Conservation (phyloP, 30 jellyfish, hydroid and myxozoan genomes). For the Euphysa ruthae region DNA sequence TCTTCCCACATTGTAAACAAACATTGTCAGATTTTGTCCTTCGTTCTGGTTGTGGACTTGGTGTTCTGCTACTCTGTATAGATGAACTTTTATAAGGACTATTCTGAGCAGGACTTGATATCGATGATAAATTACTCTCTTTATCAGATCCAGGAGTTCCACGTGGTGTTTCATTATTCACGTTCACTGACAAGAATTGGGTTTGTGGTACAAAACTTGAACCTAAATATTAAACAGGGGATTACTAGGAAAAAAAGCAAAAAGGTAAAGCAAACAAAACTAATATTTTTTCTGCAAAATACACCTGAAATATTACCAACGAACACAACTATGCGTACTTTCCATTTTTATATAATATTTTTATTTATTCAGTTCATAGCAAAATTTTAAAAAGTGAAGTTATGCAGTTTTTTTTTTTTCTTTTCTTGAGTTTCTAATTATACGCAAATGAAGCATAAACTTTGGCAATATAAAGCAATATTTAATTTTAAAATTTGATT, state of each 20-base stretch:
- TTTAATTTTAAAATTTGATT: no score
- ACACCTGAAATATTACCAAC: no score
- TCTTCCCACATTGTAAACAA: constrained; percentile 79
- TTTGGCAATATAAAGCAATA: no score
- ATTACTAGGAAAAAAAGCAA: background rate
- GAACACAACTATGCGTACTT: no score
- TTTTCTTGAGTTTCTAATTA: no score
- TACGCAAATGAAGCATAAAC: no score
- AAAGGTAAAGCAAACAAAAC: background rate
- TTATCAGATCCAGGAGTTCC: constrained; percentile 84
- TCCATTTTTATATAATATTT: no score
- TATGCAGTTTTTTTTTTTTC: no score
- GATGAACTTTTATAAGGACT: constrained; percentile 63
- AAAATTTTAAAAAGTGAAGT: no score
- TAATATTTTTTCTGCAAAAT: no score
- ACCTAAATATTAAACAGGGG: constrained; percentile 43
- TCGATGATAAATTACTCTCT: constrained; percentile 39
- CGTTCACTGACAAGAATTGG: constrained; percentile 49
- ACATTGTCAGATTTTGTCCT: constrained; percentile 31
- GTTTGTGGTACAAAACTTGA: constrained; percentile 84
- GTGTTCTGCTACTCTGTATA: constrained; percentile 45
- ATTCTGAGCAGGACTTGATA: constrained; percentile 82
- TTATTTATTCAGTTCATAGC: no score
- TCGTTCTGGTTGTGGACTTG: constrained; percentile 73
- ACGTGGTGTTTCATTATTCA: constrained; percentile 73